Percentiles rank a stretch among this genome's conserved stretches.
These are phyloP conservation scores for Cactoblastis cactorum DNA, from an alignment of 2,888 invertebrate genomes.

Conservation along the genomic window DNA sequence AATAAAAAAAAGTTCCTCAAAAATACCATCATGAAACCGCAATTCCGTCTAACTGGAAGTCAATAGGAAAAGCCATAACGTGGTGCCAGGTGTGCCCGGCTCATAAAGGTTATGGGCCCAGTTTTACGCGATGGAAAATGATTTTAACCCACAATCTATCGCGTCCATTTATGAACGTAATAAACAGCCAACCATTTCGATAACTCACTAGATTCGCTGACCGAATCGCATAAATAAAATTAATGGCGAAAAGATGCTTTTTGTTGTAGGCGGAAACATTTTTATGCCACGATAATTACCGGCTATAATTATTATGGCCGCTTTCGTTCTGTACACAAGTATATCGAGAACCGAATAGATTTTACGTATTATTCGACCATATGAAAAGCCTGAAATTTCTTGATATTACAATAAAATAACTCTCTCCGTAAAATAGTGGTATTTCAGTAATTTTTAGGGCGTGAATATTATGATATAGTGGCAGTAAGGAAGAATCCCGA, in stretches of 20 bases:
- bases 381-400: no score
- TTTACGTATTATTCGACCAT: no score
- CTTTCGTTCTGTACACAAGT: background rate
- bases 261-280: background rate
- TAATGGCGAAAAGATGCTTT: constrained; percentile 6
- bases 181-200: constrained; percentile 16
- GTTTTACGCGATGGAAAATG: constrained; percentile 26
- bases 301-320: background rate
- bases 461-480: constrained; percentile 11
- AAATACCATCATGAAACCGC: background rate
- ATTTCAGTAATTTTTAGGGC: constrained; percentile 5
- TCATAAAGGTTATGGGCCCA: constrained; percentile 24
- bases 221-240: constrained; percentile 2
- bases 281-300: background rate
- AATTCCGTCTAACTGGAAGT: constrained; percentile 4
- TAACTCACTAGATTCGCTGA: constrained; percentile 14
- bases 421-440: background rate
- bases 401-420: no score
- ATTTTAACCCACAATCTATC: constrained; percentile 33
- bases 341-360: no score
- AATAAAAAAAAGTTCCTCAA: background rate
- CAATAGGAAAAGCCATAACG: constrained; percentile 12
- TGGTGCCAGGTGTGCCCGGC: constrained; percentile 18
- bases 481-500: constrained; percentile 10
- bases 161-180: constrained; percentile 22